Evolutionary conservation across 1,140 invertebrate species (phyloP).

Genomic region (Euwallacea similis): DNA sequence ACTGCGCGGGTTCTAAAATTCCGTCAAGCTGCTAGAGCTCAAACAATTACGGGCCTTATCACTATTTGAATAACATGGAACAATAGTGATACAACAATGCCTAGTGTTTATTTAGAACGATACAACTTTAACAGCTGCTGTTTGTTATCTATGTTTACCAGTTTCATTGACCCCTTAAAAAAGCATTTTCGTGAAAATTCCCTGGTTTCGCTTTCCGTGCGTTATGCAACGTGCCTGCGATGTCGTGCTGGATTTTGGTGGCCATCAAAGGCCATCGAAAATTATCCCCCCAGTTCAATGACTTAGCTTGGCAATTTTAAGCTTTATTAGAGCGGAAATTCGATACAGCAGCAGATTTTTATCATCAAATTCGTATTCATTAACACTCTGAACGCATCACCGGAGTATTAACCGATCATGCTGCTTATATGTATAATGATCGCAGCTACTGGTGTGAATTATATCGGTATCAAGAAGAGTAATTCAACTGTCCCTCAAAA

Average conservation of each 20-base stretch:
- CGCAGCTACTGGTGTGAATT: too few relatives aligned
- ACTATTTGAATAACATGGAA: constrained; percentile 11
- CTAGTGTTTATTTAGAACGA: constrained; percentile 21
- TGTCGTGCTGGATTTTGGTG: too few relatives aligned
- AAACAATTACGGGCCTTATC: constrained; percentile 15
- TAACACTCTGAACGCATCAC: constrained; percentile 4
- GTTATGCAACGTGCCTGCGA: too few relatives aligned
- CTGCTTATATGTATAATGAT: neutral
- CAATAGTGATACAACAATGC: constrained; percentile 18
- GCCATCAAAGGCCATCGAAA: neutral
- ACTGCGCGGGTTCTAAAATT: neutral
- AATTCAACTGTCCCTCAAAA: too few relatives aligned
- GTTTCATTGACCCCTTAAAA: constrained; percentile 16
- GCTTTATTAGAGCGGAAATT: constrained; percentile 6
- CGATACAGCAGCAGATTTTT: constrained; percentile 2
- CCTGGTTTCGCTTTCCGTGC: neutral
- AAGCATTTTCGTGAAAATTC: neutral
- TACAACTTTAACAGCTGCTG: constrained; percentile 6
- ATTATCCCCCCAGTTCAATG: neutral
- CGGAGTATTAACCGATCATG: constrained; percentile 6
- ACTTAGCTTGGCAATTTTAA: constrained; percentile 1
- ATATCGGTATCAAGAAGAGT: too few relatives aligned
- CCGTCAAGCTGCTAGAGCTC: neutral
- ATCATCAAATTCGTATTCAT: constrained; percentile 1
- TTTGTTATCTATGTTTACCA: constrained; percentile 20